Conservation (phyloP, 1,140 invertebrate species). For the Hestina assimilis region DNA sequence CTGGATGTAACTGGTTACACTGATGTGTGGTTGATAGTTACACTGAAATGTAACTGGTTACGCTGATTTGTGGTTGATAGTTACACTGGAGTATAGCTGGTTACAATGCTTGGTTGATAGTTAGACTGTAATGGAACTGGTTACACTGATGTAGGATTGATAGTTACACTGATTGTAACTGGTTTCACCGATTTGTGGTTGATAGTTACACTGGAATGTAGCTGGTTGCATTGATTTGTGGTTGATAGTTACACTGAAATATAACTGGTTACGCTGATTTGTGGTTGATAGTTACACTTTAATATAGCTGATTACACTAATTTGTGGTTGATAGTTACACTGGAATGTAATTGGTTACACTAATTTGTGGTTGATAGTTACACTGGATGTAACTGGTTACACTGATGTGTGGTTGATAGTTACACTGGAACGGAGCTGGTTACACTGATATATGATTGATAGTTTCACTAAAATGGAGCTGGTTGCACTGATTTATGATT, state of each 20-base stretch:
- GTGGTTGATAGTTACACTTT: background rate
- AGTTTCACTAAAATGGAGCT: background rate
- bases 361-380: background rate
- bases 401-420: background rate
- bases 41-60: background rate
- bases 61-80: conserved; percentile 3
- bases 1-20: background rate
- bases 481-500: background rate
- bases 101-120: background rate
- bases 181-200: background rate
- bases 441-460: background rate
- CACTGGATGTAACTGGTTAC: background rate
- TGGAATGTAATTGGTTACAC: background rate
- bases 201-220: background rate
- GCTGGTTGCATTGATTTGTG: background rate
- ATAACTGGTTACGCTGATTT: background rate
- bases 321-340: background rate
- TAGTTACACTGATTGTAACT: background rate
- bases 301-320: too few relatives aligned
- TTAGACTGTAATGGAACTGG: background rate
- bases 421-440: background rate
- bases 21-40: background rate
- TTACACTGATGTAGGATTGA: background rate
- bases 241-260: background rate
- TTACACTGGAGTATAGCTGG: background rate